Base-by-base conservation (phyloP, 1,140 invertebrate genomes). In the Drosophila nasuta region DNA sequence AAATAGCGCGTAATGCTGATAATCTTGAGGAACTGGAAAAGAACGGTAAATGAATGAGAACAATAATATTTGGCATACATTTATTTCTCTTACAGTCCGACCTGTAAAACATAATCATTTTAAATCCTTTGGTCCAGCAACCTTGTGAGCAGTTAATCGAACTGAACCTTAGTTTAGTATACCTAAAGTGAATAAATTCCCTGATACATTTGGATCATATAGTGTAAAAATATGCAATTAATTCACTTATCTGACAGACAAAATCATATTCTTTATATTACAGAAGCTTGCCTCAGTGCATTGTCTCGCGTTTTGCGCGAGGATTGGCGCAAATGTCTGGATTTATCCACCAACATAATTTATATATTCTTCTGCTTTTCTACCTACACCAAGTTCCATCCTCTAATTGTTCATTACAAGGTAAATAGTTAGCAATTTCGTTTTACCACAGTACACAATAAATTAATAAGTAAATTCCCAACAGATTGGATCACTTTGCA, bases 311-410 rank as follows among this genome's bases (percentile, higher is more conserved):
- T 99, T 28, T 93, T 99, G 43, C 94, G 98, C 82, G 99, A 99
- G 94, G 98, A 99, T 93, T 99, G 98, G 96, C 97, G 97, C 93
- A 96, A 97, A 91, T 99, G 97, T 92, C 96, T 99, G 82, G 98
- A 99, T 93, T 93, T 99, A 30, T 98, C 97, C 63, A 99, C 97
- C 79, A 99, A 99, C 93, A 98, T 99, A 90, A 96, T 99, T 71
- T 98, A 98, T 91, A 97, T 98, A 75, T 99, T 99, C 93, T 98
- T 98, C 91, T 99, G 97, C 92, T 98, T 99, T 93, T 99, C 98
- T 8, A 97, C 97, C n/a, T 99, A 98, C 92, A 96, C 96, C 77
- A 96, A 98, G 89, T 99, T 99, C 93, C 98, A 99, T 93, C 95
- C 96, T 41, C 95, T 99, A 8, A 97, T 99, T 54, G 94, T 96